Evolutionary conservation across 2,888 invertebrate species (phyloP), one percentile per base, ranked within the genome.

Genomic region (Xanthorhoe spadicearia): DNA sequence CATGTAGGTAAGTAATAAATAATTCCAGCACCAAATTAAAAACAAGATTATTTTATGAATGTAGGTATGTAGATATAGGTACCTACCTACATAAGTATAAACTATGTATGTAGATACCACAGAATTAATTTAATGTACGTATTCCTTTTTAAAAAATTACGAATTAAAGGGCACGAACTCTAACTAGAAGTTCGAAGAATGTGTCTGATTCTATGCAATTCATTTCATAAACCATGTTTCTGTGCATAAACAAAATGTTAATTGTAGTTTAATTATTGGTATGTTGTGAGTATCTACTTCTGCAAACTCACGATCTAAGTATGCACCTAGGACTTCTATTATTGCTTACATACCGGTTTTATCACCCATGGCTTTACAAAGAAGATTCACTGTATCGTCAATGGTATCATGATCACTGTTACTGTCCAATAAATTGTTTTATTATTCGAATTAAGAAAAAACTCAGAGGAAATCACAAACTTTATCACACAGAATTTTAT

Each of bases 311-410:
- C 54, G 28, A 13, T 15, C 35, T 17, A 23, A 23, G 17, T 50
- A 55, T 18, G 32, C 48, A 48, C 19, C n/a, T 58, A 58, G 28
- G 23, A 48, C 28, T 57, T 17, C 38, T 18, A 63, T 32, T 17
- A 62, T 72, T 73, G 66, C 67, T 61, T 68, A 73, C 75, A 79
- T 80, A 83, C 83, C 83, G 81, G 77, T 82, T 74, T 66, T 77
- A 69, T 52, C 74, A 74, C 76, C 77, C 83, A 83, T 83, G 74
- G 71, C 63, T 74, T 17, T 18, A 74, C 69, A 68, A 48, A 48
- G 48, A 73, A 64, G 46, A 52, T 71, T 65, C 49, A 68, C 59
- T 73, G 63, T 74, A 71, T 59, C 72, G 70, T 69, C 68, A 51
- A 73, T 73, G 43, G 50, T 18, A 56, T 77, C 69, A 73, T 43